phyloP scores from a whole-genome alignment of 2,113 vertebrate genomes.

The Holacanthus passer region DNA sequence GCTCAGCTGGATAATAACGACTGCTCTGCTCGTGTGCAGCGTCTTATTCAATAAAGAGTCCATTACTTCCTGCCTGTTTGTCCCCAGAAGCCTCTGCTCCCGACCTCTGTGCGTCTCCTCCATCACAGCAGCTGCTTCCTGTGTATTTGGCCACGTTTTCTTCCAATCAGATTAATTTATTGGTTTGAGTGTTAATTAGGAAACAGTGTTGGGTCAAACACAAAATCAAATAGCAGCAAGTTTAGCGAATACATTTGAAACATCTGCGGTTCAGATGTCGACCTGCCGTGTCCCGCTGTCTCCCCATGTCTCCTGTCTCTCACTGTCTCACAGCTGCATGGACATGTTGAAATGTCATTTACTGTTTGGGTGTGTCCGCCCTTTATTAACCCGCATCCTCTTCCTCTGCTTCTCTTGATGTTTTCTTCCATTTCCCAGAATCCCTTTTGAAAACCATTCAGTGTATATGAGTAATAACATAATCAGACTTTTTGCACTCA shows the following conservation, averaged over 20 bases:
- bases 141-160: neutral
- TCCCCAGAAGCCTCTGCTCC: constrained; percentile 53
- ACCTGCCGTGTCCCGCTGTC: no score
- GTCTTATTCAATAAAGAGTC: constrained; percentile 79
- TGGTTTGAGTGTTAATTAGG: neutral
- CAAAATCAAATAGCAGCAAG: neutral
- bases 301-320: neutral
- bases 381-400: neutral
- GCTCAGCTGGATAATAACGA: constrained; percentile 66
- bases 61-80: constrained; percentile 76
- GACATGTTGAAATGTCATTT: neutral
- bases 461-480: neutral
- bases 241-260: neutral
- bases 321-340: no score
- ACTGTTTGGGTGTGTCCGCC: neutral
- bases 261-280: no score
- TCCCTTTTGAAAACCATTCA: neutral
- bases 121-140: neutral
- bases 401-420: neutral
- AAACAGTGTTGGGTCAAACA: neutral
- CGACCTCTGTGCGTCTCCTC: constrained; percentile 13
- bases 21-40: constrained; percentile 67
- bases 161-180: no score
- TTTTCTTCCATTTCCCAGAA: neutral
- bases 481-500: neutral